Base-by-base conservation (phyloP, 2,797 vertebrate genomes). In the Sebastes minor region DNA sequence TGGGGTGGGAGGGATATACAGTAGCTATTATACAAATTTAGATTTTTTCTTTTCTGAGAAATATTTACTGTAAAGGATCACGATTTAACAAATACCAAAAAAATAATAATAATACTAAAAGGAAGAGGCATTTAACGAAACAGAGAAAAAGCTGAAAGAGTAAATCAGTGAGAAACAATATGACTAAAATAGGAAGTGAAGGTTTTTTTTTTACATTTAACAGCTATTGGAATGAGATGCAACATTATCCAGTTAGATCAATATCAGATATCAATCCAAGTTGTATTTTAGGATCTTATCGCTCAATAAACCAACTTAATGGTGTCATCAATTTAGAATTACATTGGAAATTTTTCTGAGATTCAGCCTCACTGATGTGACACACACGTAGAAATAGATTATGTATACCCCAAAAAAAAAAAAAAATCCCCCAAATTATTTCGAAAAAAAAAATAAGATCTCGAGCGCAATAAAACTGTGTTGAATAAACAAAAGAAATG, bases 351-450 rank as follows among this genome's bases (percentile, higher is more conserved):
- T 5, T 1, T 55, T 55, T 16, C 22, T 0, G 60, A 27, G 27
- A 76, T 56, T 72, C 49, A 64, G 33, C 33, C 28, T 71, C 25
- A 33, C 57, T 59, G 11, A 69, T 64, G n/a, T 82, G 64, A 68
- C 1, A 69, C 13, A 22, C 10, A 38, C 1, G 5, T 3, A 38
- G 10, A 63, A 56, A 70, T 1, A 5, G 2, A 35, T 57, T 55
- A 32, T 14, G 6, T 12, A 28, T 46, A 55, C 32, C 2, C 0
- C 0, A 6, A 64, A 23, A 2, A 25, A 5, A 42, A 33, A 11
- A 61, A 28, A 38, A 3, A 70, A 53, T 20, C 8, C 1, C 12
- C 5, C 9, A 68, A 60, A 28, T n/a, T n/a, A 5, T 49, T 55
- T 33, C 1, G 1, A 8, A 63, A 38, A 49, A 65, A 18, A 10